These are phyloP conservation scores for Athene noctua DNA, from an alignment of 2,113 vertebrate species.

Conservation along the genomic window DNA sequence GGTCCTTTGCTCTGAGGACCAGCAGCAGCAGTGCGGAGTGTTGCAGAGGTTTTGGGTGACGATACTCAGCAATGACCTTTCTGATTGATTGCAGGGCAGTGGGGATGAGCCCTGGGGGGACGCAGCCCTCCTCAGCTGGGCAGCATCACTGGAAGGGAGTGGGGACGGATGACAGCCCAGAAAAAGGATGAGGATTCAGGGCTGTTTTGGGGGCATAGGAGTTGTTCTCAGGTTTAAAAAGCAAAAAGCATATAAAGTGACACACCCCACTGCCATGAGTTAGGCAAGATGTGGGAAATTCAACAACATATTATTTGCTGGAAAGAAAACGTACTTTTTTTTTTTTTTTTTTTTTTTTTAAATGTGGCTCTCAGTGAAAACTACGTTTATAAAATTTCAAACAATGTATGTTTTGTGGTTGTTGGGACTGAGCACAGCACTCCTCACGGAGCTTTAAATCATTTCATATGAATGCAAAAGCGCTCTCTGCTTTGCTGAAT, in stretches of 20 bases:
- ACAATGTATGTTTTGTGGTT: conserved; percentile 54
- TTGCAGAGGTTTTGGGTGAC: background rate
- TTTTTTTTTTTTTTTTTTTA: background rate
- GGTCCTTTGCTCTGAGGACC: background rate
- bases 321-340: conserved; percentile 20
- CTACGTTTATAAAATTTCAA: conserved; percentile 44
- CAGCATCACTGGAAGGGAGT: rapidly evolving
- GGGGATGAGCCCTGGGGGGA: background rate
- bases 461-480: conserved; percentile 32
- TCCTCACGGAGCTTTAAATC: conserved; percentile 48
- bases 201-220: background rate
- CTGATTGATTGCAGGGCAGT: background rate
- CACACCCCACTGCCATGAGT: background rate
- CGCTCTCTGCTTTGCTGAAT: conserved; percentile 49
- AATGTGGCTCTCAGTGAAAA: conserved; percentile 34
- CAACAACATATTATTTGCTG: conserved; percentile 43
- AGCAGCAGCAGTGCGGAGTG: background rate
- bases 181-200: background rate
- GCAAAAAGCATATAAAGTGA: background rate
- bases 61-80: background rate
- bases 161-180: background rate
- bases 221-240: background rate
- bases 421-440: conserved; percentile 19
- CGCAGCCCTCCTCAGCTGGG: background rate
- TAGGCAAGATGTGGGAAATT: conserved; percentile 46